A percentile compares a stretch with the other conserved stretches of the same genome.
These are phyloP conservation scores for Brachyopa scutellaris DNA, from an alignment of 2,888 invertebrate genomes.

Conservation along the genomic window DNA sequence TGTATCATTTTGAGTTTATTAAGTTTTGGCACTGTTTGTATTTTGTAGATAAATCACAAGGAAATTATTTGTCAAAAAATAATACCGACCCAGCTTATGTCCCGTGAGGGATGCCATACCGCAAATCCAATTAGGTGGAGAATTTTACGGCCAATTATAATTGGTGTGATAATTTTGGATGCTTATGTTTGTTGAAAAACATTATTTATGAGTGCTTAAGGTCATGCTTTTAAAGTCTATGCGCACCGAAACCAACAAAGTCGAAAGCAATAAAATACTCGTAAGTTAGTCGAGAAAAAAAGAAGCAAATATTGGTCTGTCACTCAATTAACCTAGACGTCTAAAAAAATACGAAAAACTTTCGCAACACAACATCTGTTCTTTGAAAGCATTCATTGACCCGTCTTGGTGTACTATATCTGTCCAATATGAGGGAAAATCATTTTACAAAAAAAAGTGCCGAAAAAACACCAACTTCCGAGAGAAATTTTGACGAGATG, in stretches of 20 bases:
- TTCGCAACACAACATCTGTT: neutral
- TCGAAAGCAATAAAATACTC: too few species aligned
- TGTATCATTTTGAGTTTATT: neutral
- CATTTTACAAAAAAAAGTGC: slow-evolving; percentile 4
- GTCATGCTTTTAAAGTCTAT: slow-evolving; percentile 10
- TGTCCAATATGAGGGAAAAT: slow-evolving; percentile 18
- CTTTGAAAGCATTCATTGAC: slow-evolving; percentile 20
- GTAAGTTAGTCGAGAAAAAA: too few species aligned
- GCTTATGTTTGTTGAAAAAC: neutral
- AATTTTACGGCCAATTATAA: neutral
- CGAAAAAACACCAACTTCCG: neutral
- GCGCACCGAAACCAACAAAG: too few species aligned
- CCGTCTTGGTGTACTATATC: slow-evolving; percentile 6
- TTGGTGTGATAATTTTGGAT: neutral
- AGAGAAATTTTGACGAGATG: slow-evolving; percentile 26
- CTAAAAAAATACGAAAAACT: neutral
- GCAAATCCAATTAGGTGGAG: neutral
- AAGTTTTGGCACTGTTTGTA: neutral
- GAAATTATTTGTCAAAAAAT: slow-evolving; percentile 1
- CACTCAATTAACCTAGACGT: neutral
- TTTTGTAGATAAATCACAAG: neutral
- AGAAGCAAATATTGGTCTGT: too few species aligned
- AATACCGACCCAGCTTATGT: neutral
- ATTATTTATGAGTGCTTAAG: neutral
- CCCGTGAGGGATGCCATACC: slow-evolving; percentile 7